These are phyloP conservation scores for Dallia pectoralis DNA, from an alignment of 2,797 vertebrate species.

Conservation along the genomic window DNA sequence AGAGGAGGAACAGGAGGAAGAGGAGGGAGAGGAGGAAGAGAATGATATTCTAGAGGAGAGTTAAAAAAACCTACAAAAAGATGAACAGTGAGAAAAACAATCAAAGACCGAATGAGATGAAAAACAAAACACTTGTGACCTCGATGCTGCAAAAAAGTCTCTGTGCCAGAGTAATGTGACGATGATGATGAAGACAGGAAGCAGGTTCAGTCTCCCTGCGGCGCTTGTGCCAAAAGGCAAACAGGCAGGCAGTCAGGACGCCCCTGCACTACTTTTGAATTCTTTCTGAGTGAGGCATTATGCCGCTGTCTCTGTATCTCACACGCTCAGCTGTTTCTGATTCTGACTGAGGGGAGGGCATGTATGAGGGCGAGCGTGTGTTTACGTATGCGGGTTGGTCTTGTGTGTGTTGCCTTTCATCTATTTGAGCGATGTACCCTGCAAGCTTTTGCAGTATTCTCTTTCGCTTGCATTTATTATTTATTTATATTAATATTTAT, in stretches of 20 bases:
- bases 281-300: constrained; percentile 40
- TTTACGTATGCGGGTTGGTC: background rate
- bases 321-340: background rate
- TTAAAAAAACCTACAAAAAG: too few species aligned
- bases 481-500: too few species aligned
- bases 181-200: background rate
- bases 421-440: too few species aligned
- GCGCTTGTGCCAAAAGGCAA: constrained; percentile 45
- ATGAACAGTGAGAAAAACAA: background rate
- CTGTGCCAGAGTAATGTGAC: constrained; percentile 34
- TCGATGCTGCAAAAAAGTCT: constrained; percentile 41
- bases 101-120: background rate
- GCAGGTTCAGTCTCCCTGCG: constrained; percentile 34
- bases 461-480: too few species aligned
- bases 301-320: constrained; percentile 13
- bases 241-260: constrained; percentile 36
- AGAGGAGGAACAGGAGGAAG: constrained; percentile 29
- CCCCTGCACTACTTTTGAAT: constrained; percentile 42
- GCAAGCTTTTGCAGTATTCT: too few species aligned
- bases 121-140: constrained; percentile 51
- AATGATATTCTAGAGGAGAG: too few species aligned
- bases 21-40: constrained; percentile 14
- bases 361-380: constrained; percentile 13
- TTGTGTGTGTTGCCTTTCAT: background rate
- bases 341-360: constrained; percentile 47